These are phyloP conservation scores for Psophia crepitans DNA, from an alignment of 2,113 vertebrate genomes.

Conservation along the genomic window DNA sequence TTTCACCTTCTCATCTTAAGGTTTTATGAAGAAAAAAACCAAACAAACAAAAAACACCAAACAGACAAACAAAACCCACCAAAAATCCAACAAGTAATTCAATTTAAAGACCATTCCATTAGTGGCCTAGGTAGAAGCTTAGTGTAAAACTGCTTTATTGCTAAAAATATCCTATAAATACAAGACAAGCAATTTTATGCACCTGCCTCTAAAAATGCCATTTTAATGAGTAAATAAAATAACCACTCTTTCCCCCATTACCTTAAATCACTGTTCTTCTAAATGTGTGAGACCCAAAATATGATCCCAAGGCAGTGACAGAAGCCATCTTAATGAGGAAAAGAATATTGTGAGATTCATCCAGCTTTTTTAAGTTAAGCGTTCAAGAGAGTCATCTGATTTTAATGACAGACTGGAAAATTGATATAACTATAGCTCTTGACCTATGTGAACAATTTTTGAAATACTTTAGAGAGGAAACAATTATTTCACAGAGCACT, in stretches of 20 bases:
- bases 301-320: background rate
- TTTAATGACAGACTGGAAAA: background rate
- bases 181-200: background rate
- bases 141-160: background rate
- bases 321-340: background rate
- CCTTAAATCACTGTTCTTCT: background rate
- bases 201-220: background rate
- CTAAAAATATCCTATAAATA: background rate
- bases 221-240: conserved; percentile 3
- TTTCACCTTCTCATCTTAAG: background rate
- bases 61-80: no score
- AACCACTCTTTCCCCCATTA: background rate
- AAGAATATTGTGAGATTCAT: background rate
- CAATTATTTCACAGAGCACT: background rate
- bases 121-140: background rate
- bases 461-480: background rate
- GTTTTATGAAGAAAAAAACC: background rate
- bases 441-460: background rate
- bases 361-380: background rate
- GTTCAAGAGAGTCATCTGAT: background rate
- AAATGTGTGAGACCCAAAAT: background rate
- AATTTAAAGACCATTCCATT: background rate
- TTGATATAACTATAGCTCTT: background rate
- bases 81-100: background rate
- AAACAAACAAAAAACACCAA: no score